Conservation (phyloP, 1,140 invertebrate species). For the Formica selysi region DNA sequence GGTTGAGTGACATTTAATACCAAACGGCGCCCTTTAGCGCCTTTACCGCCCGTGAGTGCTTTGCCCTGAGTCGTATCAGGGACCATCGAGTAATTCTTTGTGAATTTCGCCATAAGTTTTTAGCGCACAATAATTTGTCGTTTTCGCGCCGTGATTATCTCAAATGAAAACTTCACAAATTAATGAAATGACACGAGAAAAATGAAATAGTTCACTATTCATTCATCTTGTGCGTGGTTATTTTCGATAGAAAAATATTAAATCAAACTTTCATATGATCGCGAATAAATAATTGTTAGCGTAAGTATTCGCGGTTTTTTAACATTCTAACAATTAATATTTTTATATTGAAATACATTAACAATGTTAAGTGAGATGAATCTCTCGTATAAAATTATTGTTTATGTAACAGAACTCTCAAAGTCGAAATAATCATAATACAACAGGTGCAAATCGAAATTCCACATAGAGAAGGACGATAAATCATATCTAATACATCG, state of each 20-base stretch:
- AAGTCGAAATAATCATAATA: not conserved
- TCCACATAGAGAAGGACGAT: not conserved
- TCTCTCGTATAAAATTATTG: not conserved
- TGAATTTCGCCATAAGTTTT: slow-evolving; percentile 61
- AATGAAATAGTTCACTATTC: not conserved
- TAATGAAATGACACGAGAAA: not conserved
- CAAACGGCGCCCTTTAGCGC: slow-evolving; percentile 77
- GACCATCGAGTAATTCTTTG: slow-evolving; percentile 63
- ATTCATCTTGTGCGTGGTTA: not conserved
- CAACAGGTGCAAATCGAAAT: slow-evolving; percentile 21
- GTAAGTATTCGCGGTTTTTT: not conserved
- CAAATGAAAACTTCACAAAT: not conserved
- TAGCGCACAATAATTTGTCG: not conserved
- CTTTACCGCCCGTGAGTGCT: slow-evolving; percentile 71
- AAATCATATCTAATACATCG: slow-evolving; percentile 33
- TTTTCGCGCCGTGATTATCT: slow-evolving; percentile 26
- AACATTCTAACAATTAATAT: not conserved
- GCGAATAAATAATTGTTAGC: not conserved
- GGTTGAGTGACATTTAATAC: slow-evolving; percentile 82
- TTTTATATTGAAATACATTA: not conserved
- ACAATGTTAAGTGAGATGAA: too few relatives aligned
- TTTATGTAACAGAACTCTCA: not conserved
- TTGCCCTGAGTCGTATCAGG: not conserved
- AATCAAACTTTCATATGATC: not conserved
- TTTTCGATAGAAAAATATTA: not conserved